phyloP scores from a whole-genome alignment of 2,797 vertebrate genomes.

The Xiphorhynchus erythropygius region DNA sequence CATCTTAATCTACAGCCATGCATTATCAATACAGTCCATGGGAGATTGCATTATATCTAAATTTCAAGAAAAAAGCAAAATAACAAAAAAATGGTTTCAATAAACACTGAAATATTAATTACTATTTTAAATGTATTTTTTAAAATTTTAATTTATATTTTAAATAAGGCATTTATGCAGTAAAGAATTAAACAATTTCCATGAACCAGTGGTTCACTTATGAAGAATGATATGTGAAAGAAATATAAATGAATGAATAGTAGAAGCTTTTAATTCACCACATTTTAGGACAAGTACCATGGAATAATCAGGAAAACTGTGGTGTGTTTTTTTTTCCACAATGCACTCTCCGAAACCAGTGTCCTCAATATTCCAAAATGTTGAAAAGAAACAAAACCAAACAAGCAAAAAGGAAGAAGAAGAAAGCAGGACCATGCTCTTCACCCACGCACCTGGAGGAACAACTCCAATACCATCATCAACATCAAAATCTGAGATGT shows the following conservation, averaged over 20 bases:
- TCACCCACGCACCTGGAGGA: constrained; percentile 94
- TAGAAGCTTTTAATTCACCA: not conserved
- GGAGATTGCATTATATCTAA: constrained; percentile 52
- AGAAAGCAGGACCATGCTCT: constrained; percentile 78
- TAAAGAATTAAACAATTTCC: not conserved
- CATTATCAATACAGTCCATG: constrained; percentile 67
- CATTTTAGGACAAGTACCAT: constrained; percentile 28
- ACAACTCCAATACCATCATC: constrained; percentile 98
- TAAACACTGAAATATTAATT: not conserved
- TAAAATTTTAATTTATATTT: constrained; percentile 11
- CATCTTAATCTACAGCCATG: constrained; percentile 70
- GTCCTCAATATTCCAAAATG: constrained; percentile 22
- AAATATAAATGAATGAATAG: constrained; percentile 1
- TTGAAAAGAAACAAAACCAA: not conserved
- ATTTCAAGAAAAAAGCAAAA: constrained; percentile 50
- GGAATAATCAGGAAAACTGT: constrained; percentile 58
- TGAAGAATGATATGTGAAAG: not conserved
- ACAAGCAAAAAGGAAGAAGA: constrained; percentile 39
- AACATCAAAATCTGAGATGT: constrained; percentile 93
- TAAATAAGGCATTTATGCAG: constrained; percentile 38
- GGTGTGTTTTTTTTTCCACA: constrained; percentile 45
- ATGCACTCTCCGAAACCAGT: constrained; percentile 47
- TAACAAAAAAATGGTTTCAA: constrained; percentile 10
- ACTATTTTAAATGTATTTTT: not conserved
- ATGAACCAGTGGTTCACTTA: not conserved